Percentiles rank a stretch among this genome's conserved stretches.
phyloP scores from a whole-genome alignment of 2,113 vertebrate species.

The Potamarius usumacintae region DNA sequence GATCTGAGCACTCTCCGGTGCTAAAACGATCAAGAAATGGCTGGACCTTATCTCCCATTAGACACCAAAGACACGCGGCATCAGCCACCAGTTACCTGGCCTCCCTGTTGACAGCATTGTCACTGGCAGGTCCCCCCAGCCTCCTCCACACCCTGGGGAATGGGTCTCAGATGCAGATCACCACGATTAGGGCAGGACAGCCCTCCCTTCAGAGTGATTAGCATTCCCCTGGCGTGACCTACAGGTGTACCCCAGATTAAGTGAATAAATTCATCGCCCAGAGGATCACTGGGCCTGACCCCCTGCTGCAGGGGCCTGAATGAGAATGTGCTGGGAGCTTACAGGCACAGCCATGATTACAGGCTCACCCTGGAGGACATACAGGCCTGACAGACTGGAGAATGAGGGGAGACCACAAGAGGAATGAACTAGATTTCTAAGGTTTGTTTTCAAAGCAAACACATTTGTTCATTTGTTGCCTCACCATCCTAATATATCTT shows the following conservation, averaged over 20 bases:
- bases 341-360: slow-evolving; percentile 43
- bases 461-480: slow-evolving; percentile 33
- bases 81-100: slow-evolving; percentile 59
- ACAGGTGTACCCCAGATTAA: slow-evolving; percentile 80
- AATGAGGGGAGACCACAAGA: slow-evolving; percentile 6
- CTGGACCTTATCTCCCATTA: slow-evolving; percentile 61
- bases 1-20: slow-evolving; percentile 57
- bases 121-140: slow-evolving; percentile 49
- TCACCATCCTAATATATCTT: slow-evolving; percentile 5
- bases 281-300: slow-evolving; percentile 64
- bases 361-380: slow-evolving; percentile 43
- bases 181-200: slow-evolving; percentile 71
- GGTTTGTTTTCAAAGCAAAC: slow-evolving; percentile 45
- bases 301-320: slow-evolving; percentile 52
- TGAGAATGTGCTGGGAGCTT: slow-evolving; percentile 51
- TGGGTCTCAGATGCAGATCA: slow-evolving; percentile 79
- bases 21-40: slow-evolving; percentile 59
- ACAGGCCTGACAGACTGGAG: slow-evolving; percentile 27
- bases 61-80: slow-evolving; percentile 57
- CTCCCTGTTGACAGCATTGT: slow-evolving; percentile 55
- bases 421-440: slow-evolving; percentile 30
- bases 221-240: slow-evolving; percentile 72
- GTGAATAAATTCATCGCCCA: slow-evolving; percentile 73
- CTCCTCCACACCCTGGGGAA: slow-evolving; percentile 60
- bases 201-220: slow-evolving; percentile 69